Evolutionary conservation across 2,113 vertebrate genomes (phyloP), one percentile per base, ranked within the genome.

Genomic region (Chinchilla lanigera): DNA sequence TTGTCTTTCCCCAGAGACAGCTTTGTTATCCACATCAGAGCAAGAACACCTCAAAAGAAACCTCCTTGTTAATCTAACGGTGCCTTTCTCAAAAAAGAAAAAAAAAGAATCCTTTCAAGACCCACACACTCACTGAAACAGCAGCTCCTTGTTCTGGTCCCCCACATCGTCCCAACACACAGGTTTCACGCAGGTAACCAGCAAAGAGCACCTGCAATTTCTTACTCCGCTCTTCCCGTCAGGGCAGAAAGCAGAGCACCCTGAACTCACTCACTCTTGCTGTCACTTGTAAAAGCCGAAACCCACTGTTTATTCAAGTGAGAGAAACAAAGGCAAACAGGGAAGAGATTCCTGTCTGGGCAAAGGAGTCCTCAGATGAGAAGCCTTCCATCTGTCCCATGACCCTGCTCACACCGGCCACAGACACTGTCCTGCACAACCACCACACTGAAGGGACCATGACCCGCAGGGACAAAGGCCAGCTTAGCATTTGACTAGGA

Each of bases 251-350:
- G 54, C 41, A 92, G 82, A 73, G 41, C 30, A 50, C 81, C 12
- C 65, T 56, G 58, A 78, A 50, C 35, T 87, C 47, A 84, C 33
- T 77, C 54, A 65, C 47, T 90, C 75, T 67, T 33, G 26, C 24
- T 95, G 50, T 44, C 93, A 93, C 77, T 58, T 86, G 60, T 26
- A 90, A 87, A 96, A 94, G 52, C n/a, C 41, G 26, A 82, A 61
- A 52, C 13, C 28, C 41, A 63, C 77, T 85, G 19, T 69, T 82
- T 89, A 77, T 38, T 85, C 20, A 33, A 93, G 38, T 47, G 65
- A 7, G 90, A 85, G 28, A 11, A 26, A 63, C 12, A 28, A 30
- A 44, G 52, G 52, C 19, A 16, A 26, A 3, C 52, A 28, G 20
- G 3, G 14, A 54, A 33, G 65, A 24, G 7, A 80, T 2, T 38